phyloP scores from a whole-genome alignment of 2,888 invertebrate species.

The Drosophila infuscata region DNA sequence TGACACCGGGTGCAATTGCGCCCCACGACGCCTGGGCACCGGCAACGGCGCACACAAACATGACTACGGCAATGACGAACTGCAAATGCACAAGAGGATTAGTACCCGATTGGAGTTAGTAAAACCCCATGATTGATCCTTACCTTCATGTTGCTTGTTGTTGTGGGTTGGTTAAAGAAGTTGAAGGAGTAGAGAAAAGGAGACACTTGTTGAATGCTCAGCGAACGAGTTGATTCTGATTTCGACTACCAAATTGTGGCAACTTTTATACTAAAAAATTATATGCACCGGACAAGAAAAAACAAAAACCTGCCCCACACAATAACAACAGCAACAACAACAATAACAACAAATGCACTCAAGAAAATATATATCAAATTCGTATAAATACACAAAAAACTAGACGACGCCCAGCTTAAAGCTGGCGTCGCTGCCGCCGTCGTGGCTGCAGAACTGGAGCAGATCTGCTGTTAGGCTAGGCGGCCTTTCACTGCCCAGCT shows the following conservation, averaged over 20 bases:
- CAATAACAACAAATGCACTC: constrained; percentile 49
- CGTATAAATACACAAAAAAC: constrained; percentile 66
- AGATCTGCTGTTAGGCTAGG: constrained; percentile 44
- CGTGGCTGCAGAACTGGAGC: constrained; percentile 61
- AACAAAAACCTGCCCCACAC: constrained; percentile 72
- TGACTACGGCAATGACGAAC: constrained; percentile 84
- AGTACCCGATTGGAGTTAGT: background rate
- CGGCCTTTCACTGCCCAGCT: constrained; percentile 66
- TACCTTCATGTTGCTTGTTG: constrained; percentile 84
- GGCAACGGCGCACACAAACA: constrained; percentile 83
- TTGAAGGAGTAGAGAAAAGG: constrained; percentile 65
- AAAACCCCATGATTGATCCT: constrained; percentile 10
- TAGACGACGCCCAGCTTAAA: constrained; percentile 63
- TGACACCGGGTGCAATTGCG: constrained; percentile 78
- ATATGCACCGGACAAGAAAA: constrained; percentile 42
- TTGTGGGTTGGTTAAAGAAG: constrained; percentile 59
- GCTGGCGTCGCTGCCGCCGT: constrained; percentile 17
- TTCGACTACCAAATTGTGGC: constrained; percentile 81
- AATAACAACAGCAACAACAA: constrained; percentile 24
- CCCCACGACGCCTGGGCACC: constrained; percentile 83
- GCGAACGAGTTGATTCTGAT: constrained; percentile 84
- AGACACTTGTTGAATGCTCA: constrained; percentile 82
- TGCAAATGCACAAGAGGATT: constrained; percentile 43
- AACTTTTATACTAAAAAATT: constrained; percentile 84
- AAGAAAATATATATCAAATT: constrained; percentile 66